Evolutionary conservation across 2,888 invertebrate genomes (phyloP).

Genomic region (Drosophila diplacantha): DNA sequence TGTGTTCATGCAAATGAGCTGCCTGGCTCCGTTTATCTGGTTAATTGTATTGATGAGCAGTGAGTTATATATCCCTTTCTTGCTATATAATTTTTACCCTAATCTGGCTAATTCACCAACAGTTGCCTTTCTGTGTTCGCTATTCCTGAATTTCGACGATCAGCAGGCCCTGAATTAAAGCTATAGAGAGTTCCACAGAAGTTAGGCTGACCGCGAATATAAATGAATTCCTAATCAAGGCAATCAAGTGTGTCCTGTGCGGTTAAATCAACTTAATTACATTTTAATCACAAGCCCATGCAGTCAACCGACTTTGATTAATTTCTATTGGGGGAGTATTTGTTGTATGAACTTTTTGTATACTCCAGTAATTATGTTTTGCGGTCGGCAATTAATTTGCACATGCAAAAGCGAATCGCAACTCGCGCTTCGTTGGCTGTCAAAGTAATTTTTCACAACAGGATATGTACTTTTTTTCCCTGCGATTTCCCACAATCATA

Average conservation of each 20-base stretch:
- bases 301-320: slow-evolving; percentile 41
- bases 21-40: slow-evolving; percentile 84
- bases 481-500: slow-evolving; percentile 14
- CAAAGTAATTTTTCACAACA: slow-evolving; percentile 46
- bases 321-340: slow-evolving; percentile 31
- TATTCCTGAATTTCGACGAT: slow-evolving; percentile 55
- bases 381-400: slow-evolving; percentile 54
- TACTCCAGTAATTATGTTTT: slow-evolving; percentile 47
- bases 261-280: slow-evolving; percentile 48
- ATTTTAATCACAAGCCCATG: slow-evolving; percentile 37
- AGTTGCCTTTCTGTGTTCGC: slow-evolving; percentile 59
- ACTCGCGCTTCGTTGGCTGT: slow-evolving; percentile 40
- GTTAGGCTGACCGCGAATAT: background rate
- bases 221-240: slow-evolving; percentile 36
- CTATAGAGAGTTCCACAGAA: background rate
- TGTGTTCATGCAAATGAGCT: slow-evolving; percentile 82
- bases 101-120: background rate
- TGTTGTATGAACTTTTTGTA: background rate
- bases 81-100: background rate
- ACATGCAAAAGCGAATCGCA: slow-evolving; percentile 42
- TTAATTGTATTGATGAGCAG: slow-evolving; percentile 81
- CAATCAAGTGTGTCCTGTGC: slow-evolving; percentile 21
- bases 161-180: slow-evolving; percentile 38
- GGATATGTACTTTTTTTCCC: background rate
- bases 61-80: slow-evolving; percentile 72